A percentile compares a stretch with the other conserved stretches of the same genome.
phyloP scores from a whole-genome alignment of 2,113 vertebrate genomes.

The Amia ocellicauda region DNA sequence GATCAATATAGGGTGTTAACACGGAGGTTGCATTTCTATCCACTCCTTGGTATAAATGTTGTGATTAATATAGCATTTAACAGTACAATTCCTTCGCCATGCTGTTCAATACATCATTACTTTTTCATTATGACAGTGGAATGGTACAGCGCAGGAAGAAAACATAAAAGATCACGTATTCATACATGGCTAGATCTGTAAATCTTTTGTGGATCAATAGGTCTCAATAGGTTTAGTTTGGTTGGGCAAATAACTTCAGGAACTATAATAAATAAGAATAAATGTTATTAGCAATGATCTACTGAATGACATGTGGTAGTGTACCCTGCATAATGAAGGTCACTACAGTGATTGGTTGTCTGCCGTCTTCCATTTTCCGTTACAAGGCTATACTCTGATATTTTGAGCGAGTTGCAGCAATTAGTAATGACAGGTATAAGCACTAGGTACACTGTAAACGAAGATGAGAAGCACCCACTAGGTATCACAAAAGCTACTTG shows the following conservation, averaged over 20 bases:
- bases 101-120: slow-evolving; percentile 36
- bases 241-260: slow-evolving; percentile 7
- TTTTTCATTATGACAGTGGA: slow-evolving; percentile 29
- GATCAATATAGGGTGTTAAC: slow-evolving; percentile 45
- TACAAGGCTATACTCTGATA: background rate
- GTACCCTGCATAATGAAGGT: background rate
- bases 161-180: slow-evolving; percentile 29
- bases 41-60: slow-evolving; percentile 23
- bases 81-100: slow-evolving; percentile 19
- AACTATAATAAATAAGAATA: slow-evolving; percentile 29
- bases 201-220: slow-evolving; percentile 23
- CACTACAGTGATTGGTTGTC: slow-evolving; percentile 18
- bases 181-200: slow-evolving; percentile 25
- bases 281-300: slow-evolving; percentile 33
- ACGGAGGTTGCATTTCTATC: slow-evolving; percentile 30
- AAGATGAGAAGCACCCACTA: too few species aligned
- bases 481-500: too few species aligned
- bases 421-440: too few species aligned
- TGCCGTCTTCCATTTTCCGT: background rate
- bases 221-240: background rate
- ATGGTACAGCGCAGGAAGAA: slow-evolving; percentile 15
- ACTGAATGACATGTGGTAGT: slow-evolving; percentile 23
- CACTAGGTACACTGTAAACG: too few species aligned
- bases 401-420: too few species aligned
- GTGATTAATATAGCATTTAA: slow-evolving; percentile 44